Evolutionary conservation across 2,113 vertebrate species (phyloP).

Genomic region (Mystacornis crossleyi): DNA sequence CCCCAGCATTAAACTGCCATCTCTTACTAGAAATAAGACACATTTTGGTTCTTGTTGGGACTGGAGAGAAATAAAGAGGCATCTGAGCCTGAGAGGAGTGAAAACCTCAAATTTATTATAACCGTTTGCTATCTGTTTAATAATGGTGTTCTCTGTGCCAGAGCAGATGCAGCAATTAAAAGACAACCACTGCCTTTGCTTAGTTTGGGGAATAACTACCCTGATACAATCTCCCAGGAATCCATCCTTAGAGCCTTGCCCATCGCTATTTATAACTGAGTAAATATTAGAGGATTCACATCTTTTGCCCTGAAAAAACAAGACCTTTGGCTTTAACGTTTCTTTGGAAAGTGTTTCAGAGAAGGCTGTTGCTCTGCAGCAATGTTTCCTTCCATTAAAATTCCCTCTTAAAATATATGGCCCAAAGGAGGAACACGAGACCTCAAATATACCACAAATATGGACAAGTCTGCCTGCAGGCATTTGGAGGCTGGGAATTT

Average conservation of each 20-base stretch:
- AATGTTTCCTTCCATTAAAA: constrained; percentile 41
- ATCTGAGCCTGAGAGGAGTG: neutral
- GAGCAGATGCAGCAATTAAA: neutral
- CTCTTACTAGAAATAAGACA: neutral
- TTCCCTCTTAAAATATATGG: constrained; percentile 15
- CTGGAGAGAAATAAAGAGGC: neutral
- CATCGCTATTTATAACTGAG: neutral
- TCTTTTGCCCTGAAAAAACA: neutral
- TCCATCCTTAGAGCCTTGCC: neutral
- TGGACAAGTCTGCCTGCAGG: constrained; percentile 19
- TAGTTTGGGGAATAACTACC: neutral
- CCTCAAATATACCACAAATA: constrained; percentile 42
- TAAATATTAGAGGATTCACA: constrained; percentile 10
- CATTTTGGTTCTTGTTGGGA: neutral
- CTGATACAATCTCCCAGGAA: neutral
- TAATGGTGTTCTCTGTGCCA: neutral
- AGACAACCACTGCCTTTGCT: neutral
- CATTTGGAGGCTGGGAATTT: constrained; percentile 22
- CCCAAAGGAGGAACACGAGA: constrained; percentile 1
- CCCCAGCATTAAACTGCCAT: neutral
- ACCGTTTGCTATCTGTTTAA: neutral
- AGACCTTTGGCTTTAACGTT: neutral
- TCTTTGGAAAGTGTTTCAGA: constrained; percentile 1
- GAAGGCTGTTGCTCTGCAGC: neutral
- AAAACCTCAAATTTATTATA: neutral